Evolutionary conservation across 2,888 invertebrate genomes (phyloP).

Genomic region (Rhamnusium bicolor): DNA sequence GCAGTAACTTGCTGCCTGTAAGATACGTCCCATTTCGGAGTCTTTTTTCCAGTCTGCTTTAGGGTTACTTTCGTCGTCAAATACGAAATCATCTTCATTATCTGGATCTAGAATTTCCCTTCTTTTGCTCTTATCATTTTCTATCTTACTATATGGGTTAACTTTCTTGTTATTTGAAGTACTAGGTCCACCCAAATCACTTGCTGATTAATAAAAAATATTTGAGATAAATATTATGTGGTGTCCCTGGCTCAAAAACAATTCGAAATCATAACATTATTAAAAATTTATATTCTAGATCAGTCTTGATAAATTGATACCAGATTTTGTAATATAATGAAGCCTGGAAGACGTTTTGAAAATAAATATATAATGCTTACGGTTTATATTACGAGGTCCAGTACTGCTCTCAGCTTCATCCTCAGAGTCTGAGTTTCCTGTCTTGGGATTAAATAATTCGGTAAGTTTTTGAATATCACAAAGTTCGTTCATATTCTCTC

Average conservation of each 20-base stretch:
- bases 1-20: slow-evolving; percentile 90
- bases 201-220: not conserved
- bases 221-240: not conserved
- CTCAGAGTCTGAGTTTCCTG: slow-evolving; percentile 62
- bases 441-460: slow-evolving; percentile 63
- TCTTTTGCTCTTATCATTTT: slow-evolving; percentile 53
- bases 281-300: too few species aligned
- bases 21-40: slow-evolving; percentile 84
- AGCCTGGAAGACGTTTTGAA: not conserved
- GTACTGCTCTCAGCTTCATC: slow-evolving; percentile 59
- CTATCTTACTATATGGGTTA: slow-evolving; percentile 65
- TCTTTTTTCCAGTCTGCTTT: slow-evolving; percentile 75
- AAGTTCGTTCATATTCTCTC: slow-evolving; percentile 58
- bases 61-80: slow-evolving; percentile 72
- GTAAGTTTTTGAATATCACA: slow-evolving; percentile 65
- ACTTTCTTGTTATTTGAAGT: slow-evolving; percentile 49
- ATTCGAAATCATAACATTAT: too few species aligned
- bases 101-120: slow-evolving; percentile 73
- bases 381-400: slow-evolving; percentile 37
- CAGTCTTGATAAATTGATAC: too few species aligned
- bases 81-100: slow-evolving; percentile 58
- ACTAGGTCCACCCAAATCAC: not conserved
- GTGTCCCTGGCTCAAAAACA: too few species aligned
- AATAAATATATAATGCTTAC: slow-evolving; percentile 24
- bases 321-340: too few species aligned